phyloP scores from a whole-genome alignment of 2,888 invertebrate genomes.

The Watsonalla cultraria region DNA sequence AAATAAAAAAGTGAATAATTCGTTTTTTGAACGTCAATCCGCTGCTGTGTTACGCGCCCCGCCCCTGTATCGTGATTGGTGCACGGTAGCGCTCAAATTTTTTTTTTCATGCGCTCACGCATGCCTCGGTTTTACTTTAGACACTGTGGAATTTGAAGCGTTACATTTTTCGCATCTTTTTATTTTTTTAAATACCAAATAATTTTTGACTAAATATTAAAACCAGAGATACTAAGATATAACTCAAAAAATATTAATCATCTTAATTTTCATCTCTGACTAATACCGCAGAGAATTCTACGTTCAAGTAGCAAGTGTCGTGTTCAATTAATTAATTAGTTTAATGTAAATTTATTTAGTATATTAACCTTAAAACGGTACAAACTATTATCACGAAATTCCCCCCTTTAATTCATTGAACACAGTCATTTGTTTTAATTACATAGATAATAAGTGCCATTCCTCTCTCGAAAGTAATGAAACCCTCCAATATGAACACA shows the following conservation, averaged over 20 bases:
- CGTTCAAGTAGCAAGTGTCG: no score
- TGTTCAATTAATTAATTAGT: no score
- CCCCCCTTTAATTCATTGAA: no score
- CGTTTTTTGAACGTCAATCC: conserved; percentile 54
- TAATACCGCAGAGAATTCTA: no score
- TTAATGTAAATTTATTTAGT: no score
- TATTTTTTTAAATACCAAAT: no score
- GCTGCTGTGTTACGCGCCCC: conserved; percentile 71
- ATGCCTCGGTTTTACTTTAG: conserved; percentile 5
- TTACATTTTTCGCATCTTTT: conserved; percentile 6
- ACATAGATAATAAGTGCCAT: not conserved
- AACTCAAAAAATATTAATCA: no score
- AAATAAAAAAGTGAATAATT: conserved; percentile 48
- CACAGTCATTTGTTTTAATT: conserved; percentile 8
- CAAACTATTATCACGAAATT: no score
- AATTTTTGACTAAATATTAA: no score
- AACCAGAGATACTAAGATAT: no score
- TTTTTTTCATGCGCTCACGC: conserved; percentile 37
- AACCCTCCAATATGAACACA: conserved; percentile 8
- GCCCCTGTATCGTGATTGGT: conserved; percentile 62
- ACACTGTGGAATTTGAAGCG: conserved; percentile 6
- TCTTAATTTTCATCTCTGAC: no score
- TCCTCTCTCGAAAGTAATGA: not conserved
- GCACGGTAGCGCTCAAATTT: conserved; percentile 56
- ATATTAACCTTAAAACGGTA: no score